These are phyloP conservation scores for Epicauta chinensis DNA, from an alignment of 1,140 invertebrate genomes.

Conservation along the genomic window DNA sequence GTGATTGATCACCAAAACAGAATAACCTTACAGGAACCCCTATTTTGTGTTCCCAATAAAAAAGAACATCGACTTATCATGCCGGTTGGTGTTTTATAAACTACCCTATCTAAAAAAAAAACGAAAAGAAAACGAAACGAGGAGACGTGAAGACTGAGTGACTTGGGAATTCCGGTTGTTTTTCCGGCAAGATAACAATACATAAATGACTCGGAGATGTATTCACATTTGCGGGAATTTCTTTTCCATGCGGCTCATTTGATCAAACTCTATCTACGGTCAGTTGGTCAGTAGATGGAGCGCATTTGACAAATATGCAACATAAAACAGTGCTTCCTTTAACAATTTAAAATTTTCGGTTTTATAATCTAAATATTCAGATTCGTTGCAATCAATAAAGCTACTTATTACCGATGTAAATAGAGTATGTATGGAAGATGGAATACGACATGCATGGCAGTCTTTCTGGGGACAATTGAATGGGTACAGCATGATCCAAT, in stretches of 20 bases:
- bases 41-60: conserved; percentile 31
- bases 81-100: conserved; percentile 36
- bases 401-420: no score
- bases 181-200: conserved; percentile 30
- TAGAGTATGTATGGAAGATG: no score
- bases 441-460: no score
- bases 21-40: conserved; percentile 25
- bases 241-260: conserved; percentile 35
- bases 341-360: no score
- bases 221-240: conserved; percentile 40
- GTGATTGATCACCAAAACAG: conserved; percentile 40
- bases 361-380: no score
- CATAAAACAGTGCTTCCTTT: background rate
- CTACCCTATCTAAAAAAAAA: conserved; percentile 21
- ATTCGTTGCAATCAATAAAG: no score
- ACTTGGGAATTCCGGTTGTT: conserved; percentile 29
- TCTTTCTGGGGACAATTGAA: background rate
- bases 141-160: conserved; percentile 22
- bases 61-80: conserved; percentile 35
- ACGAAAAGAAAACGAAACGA: background rate
- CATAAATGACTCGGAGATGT: conserved; percentile 40
- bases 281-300: conserved; percentile 40
- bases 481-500: conserved; percentile 14
- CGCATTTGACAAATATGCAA: conserved; percentile 35
- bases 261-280: conserved; percentile 29